Base-by-base conservation (phyloP, 2,797 vertebrate genomes). In the Liparis tanakae region DNA sequence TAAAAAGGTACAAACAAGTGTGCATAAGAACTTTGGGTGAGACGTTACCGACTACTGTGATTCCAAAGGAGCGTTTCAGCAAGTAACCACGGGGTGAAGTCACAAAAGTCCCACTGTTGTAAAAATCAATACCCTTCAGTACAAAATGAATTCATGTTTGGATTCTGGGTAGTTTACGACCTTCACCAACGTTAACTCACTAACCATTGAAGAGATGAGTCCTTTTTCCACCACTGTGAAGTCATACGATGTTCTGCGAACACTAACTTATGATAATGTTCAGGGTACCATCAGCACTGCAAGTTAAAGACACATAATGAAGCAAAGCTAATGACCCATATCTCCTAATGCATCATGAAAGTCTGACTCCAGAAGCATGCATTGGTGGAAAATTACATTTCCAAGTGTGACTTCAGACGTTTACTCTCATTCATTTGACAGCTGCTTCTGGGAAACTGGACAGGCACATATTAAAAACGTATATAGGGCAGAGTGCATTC, bases 401-500 rank as follows among this genome's bases (percentile, higher is more conserved):
- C 53, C 56, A 36, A 41, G 34, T 51, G 63, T 51, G 18, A 70
- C 67, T 75, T 37, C 5, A 60, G 15, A 70, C 37, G 63, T 61
- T 76, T 63, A 22, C 20, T 20, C 12, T 20, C 67, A 61, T 57
- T 79, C 63, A 74, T 61, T 54, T 55, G 10, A 56, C 54, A 51
- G 62, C 72, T 69, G 83, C 58, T 72, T 70, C 59, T 81, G 53
- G 53, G 73, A 69, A 69, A 81, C 12, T 36, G 39, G 60, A 69
- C 44, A 50, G 51, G 59, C 70, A 48, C 62, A 72, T 73, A 72
- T 86, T 57, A 81, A 88, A 88, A 80, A 81, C 72, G 82, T 84
- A 74, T 54, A 76, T 79, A 66, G 81, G 72, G 44, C 22, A 72
- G 62, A 86, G 85, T 80, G 81, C 65, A 77, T 90, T 89, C 88